phyloP scores from a whole-genome alignment of 2,888 invertebrate species.

The Psococerastis gibbosa region DNA sequence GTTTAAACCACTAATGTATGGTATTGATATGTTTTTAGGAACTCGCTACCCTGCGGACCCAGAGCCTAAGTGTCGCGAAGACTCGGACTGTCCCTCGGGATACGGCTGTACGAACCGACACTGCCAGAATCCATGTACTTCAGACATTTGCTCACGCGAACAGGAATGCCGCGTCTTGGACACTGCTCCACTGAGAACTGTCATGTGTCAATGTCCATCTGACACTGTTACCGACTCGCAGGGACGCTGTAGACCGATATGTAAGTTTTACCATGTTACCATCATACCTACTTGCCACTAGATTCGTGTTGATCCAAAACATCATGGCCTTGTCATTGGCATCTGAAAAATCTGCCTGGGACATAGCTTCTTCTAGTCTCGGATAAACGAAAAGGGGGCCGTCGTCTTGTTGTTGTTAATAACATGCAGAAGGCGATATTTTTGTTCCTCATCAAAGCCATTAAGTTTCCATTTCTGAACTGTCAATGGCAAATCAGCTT shows the following conservation, averaged over 20 bases:
- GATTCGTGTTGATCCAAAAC: conserved; percentile 1
- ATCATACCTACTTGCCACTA: neutral
- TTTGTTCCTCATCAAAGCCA: too few relatives aligned
- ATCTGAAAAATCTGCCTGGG: too few relatives aligned
- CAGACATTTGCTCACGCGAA: conserved; percentile 52
- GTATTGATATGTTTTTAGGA: too few relatives aligned
- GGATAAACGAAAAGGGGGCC: too few relatives aligned
- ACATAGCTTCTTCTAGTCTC: too few relatives aligned
- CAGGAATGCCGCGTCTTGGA: conserved; percentile 64
- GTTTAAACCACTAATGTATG: too few relatives aligned
- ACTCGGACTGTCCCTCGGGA: conserved; percentile 55
- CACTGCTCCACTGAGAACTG: conserved; percentile 58
- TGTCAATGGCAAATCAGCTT: neutral
- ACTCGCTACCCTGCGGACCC: conserved; percentile 20
- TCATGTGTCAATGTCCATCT: conserved; percentile 70
- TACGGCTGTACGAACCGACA: conserved; percentile 56
- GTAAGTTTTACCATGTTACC: conserved; percentile 19
- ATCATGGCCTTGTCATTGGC: neutral
- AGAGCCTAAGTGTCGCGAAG: conserved; percentile 46
- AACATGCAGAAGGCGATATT: too few relatives aligned
- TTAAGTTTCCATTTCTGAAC: neutral
- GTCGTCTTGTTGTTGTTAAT: conserved; percentile 2
- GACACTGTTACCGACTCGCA: conserved; percentile 56
- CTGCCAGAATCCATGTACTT: conserved; percentile 59
- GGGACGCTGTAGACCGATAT: conserved; percentile 44